phyloP scores from a whole-genome alignment of 2,888 invertebrate genomes.

The Mesodorylaimus sp. region DNA sequence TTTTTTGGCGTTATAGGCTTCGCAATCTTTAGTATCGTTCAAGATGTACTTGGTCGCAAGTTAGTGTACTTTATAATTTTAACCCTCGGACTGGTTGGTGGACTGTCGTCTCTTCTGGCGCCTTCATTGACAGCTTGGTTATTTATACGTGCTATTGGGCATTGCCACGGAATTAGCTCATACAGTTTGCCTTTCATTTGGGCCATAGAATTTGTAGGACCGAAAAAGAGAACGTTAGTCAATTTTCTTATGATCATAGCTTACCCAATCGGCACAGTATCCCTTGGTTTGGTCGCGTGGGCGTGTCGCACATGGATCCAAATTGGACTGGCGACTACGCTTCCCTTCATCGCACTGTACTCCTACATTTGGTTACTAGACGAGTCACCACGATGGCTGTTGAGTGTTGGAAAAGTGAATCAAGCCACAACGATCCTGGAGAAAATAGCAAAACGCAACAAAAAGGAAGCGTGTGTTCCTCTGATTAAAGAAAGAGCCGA shows the following conservation, averaged over 20 bases:
- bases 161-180: too few species aligned
- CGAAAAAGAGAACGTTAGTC: slow-evolving; percentile 3
- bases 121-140: too few species aligned
- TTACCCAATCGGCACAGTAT: background rate
- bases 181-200: too few species aligned
- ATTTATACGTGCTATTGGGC: too few species aligned
- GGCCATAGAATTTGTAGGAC: slow-evolving; percentile 8
- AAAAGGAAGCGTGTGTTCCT: too few species aligned
- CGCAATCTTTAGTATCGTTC: background rate
- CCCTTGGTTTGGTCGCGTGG: slow-evolving; percentile 5
- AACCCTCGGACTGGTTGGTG: background rate
- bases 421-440: background rate
- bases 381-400: slow-evolving; percentile 10
- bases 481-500: too few species aligned
- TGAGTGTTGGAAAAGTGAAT: background rate
- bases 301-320: background rate
- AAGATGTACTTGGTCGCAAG: background rate
- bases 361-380: background rate
- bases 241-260: slow-evolving; percentile 4
- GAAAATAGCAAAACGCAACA: slow-evolving; percentile 1
- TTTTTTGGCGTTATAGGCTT: background rate
- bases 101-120: background rate
- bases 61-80: background rate
- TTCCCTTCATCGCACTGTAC: slow-evolving; percentile 1
- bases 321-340: background rate